phyloP scores from a whole-genome alignment of 2,113 vertebrate genomes.

The Corythornis madagascariensis region DNA sequence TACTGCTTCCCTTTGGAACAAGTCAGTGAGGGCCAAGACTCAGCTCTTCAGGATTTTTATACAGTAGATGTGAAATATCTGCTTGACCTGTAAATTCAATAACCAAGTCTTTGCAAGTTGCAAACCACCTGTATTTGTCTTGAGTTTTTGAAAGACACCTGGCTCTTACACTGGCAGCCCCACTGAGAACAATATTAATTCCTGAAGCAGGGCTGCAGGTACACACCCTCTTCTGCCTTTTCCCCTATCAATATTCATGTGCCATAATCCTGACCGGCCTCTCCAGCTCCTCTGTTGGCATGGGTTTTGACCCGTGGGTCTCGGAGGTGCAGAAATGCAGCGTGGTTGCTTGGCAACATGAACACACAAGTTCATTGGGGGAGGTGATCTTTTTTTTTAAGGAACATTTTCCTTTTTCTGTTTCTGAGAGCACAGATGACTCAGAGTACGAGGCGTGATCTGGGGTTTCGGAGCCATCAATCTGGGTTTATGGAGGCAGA shows the following conservation, averaged over 20 bases:
- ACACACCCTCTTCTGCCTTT: neutral
- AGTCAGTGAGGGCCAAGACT: neutral
- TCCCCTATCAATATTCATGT: conserved; percentile 6
- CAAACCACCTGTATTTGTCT: neutral
- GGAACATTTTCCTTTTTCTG: neutral
- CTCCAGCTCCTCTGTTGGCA: conserved; percentile 21
- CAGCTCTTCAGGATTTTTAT: fast-evolving
- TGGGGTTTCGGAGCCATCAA: neutral
- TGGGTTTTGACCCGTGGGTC: conserved; percentile 8
- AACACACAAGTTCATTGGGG: neutral
- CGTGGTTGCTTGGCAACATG: neutral
- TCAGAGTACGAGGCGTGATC: neutral
- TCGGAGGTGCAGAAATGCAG: neutral
- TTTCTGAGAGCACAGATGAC: neutral
- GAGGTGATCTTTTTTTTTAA: neutral
- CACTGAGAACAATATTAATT: neutral
- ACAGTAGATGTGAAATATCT: neutral
- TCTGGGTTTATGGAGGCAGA: neutral
- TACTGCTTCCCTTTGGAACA: neutral
- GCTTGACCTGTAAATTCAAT: neutral
- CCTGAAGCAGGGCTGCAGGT: neutral
- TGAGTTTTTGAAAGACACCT: neutral
- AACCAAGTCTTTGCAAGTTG: neutral
- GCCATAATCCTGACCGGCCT: neutral
- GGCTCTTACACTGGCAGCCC: neutral